Base-by-base conservation (phyloP, 2,797 vertebrate species). In the Sebastes itinus region DNA sequence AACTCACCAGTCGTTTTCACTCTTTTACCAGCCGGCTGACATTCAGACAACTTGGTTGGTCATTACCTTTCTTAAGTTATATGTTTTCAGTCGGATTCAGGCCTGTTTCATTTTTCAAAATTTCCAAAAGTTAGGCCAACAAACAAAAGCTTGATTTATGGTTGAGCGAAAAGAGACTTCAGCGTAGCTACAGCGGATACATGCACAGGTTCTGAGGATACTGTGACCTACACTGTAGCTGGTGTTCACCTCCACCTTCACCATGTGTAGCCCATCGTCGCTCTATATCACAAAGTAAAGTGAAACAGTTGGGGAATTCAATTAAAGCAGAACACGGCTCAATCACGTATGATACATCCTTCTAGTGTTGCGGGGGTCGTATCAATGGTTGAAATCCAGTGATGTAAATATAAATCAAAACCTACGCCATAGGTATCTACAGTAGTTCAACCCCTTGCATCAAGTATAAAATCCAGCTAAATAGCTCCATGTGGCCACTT, bases 61-160 rank as follows among this genome's bases (percentile, higher is more conserved):
- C 74, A 54, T 78, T 49, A 76, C 27, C 28, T 55, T 54, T 23
- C n/a, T 80, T 18, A 42, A 77, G 49, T 64, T 42, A 32, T 42
- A 32, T 18, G 16, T 6, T 74, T 71, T 52, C 13, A 59, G 22
- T 42, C 20, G n/a, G 10, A 66, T 77, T 69, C 20, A 20, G 52
- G 22, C 20, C 2, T 4, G 20, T 59, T 65, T 55, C 11, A n/a
- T 72, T 72, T 61, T 70, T n/a, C 8, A 22, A 66, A 35, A 20
- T 38, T 13, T 52, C 14, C 12, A 8, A 73, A 72, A 13, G n/a
- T 54, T 54, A 5, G 55, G 33, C 55, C 33, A 62, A 27, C 30
- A 27, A 72, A 70, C 7, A 64, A 68, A 62, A 60, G 4, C 25
- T 30, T 27, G 25, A 76, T 69, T 68, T 60, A 69, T 25, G 38